phyloP scores from a whole-genome alignment of 2,113 vertebrate species.

The mouse (Mus musculus) region DNA sequence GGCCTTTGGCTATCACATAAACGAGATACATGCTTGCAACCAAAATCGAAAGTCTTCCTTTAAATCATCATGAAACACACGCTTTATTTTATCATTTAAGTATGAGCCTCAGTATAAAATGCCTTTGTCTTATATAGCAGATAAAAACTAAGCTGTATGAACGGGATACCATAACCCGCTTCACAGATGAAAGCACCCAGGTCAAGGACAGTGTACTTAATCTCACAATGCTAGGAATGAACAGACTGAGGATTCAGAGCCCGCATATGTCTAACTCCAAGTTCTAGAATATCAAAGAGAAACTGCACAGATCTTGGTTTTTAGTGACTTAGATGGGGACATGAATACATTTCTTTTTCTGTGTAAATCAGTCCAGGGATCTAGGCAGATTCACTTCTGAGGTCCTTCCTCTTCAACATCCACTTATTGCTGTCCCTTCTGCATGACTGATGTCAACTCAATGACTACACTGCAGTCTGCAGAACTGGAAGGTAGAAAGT shows the following conservation, averaged over 20 bases:
- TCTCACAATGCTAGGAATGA: background rate
- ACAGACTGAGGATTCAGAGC: background rate
- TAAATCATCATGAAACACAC: background rate
- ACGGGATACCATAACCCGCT: background rate
- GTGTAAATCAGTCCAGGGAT: background rate
- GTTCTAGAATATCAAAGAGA: background rate
- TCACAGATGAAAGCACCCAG: constrained; percentile 16
- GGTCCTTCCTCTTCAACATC: background rate
- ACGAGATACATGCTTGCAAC: background rate
- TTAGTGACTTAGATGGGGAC: background rate
- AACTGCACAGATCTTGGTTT: background rate
- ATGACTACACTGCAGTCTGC: background rate
- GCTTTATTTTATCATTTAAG: background rate
- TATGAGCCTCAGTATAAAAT: background rate
- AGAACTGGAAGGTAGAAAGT: background rate
- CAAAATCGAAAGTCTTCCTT: background rate
- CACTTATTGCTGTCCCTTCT: background rate
- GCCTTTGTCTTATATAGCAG: background rate
- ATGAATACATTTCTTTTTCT: background rate
- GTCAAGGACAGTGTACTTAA: background rate
- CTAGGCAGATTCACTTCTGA: background rate
- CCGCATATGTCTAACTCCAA: background rate
- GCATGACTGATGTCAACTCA: background rate
- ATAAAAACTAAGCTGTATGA: constrained; percentile 1
- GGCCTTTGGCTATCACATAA: background rate